These are phyloP conservation scores for Axinella damicornis DNA, from an alignment of 37 sponge, comb jelly and placozoan genomes.

Conservation along the genomic window DNA sequence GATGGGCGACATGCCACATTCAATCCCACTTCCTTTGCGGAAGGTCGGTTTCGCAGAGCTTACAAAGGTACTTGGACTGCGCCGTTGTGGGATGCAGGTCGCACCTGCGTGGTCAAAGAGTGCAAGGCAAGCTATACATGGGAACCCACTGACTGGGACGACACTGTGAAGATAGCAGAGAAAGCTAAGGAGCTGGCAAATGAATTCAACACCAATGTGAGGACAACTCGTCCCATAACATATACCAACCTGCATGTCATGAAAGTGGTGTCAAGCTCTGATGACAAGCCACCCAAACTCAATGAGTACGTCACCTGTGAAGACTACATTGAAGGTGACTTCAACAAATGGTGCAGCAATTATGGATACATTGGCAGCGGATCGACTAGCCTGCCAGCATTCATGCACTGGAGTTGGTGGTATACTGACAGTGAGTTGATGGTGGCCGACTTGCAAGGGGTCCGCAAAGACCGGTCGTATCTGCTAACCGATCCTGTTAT, in stretches of 20 bases:
- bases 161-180: slow-evolving; percentile 15
- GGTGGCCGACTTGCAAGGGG: slow-evolving; percentile 62
- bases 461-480: slow-evolving; percentile 11
- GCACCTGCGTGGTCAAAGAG: slow-evolving; percentile 47
- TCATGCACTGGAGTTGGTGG: slow-evolving; percentile 64
- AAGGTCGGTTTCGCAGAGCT: slow-evolving; percentile 49
- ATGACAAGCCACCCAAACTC: neutral
- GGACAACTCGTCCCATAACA: slow-evolving; percentile 16
- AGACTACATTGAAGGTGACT: slow-evolving; percentile 52
- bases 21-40: slow-evolving; percentile 26
- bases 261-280: slow-evolving; percentile 21
- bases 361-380: slow-evolving; percentile 37
- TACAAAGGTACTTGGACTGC: slow-evolving; percentile 48
- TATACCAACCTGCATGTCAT: slow-evolving; percentile 28
- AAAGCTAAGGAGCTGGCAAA: slow-evolving; percentile 37
- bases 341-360: slow-evolving; percentile 60
- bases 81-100: slow-evolving; percentile 15
- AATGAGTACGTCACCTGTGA: slow-evolving; percentile 42
- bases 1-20: too few species aligned
- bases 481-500: slow-evolving; percentile 60
- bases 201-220: slow-evolving; percentile 9
- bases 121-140: slow-evolving; percentile 39
- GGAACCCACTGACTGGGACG: slow-evolving; percentile 50
- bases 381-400: slow-evolving; percentile 33
- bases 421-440: slow-evolving; percentile 51